Evolutionary conservation across 2,888 invertebrate species (phyloP), one percentile per base, ranked within the genome.

Genomic region (Cephonodes hylas): DNA sequence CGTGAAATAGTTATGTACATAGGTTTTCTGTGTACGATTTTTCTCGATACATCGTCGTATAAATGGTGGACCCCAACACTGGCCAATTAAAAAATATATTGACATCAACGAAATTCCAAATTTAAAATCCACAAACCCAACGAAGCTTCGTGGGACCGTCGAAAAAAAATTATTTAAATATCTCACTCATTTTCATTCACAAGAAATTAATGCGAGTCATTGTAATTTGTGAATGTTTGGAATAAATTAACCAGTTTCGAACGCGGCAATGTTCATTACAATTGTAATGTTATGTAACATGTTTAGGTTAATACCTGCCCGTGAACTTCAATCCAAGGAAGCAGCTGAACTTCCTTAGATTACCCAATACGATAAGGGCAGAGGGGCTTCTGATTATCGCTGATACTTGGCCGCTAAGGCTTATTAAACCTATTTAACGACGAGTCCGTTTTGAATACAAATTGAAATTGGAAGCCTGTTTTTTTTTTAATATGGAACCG

Each of bases 171-270:
- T 1, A 53, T 53, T 31, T 31, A 10, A 31, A 53, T 53, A 53
- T 31, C 18, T 27, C 53, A 53, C 31, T 53, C 27, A 53, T 53
- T 53, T 53, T 18, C 53, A 53, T 53, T 53, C 53, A 53, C 18
- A 53, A 53, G 53, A 53, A 53, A 31, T 48, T 48, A 48, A 46
- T 15, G 27, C 48, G 18, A 27, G 31, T 53, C 53, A 53, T 31
- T 53, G 31, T 53, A 31, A 48, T 27, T 48, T 15, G 8, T 27
- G 27, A 48, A 53, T 53, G 53, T 53, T 53, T 53, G 15, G 53
- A 31, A 31, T 53, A 31, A 13, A 31, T 53, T 53, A 31, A 53
- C 3, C 10, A 53, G 53, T 31, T 53, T 53, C 48, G 5, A 23
- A 45, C 45, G 45, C 13, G 45, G 10, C 45, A 23, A 18, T 10